A percentile compares a stretch with the other conserved stretches of the same genome.
Evolutionary conservation across 1,140 invertebrate genomes (phyloP).

Genomic region (Drosophila lowei): DNA sequence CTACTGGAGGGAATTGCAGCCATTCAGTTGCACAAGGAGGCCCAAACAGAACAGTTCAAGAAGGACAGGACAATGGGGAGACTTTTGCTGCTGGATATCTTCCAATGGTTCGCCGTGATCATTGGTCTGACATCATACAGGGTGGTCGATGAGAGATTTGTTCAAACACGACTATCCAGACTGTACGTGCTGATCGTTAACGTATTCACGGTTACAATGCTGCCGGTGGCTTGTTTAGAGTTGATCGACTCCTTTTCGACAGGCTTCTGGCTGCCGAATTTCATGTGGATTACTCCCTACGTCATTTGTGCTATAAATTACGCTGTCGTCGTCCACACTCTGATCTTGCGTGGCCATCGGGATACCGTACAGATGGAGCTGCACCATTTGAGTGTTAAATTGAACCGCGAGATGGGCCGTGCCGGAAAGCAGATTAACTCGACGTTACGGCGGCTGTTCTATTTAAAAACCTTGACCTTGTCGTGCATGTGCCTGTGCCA

Average conservation of each 20-base stretch:
- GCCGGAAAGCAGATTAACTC: background rate
- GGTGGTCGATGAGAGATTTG: background rate
- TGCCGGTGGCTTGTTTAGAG: constrained; percentile 10
- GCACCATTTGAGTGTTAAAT: background rate
- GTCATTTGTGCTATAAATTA: constrained; percentile 10
- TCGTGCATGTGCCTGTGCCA: background rate
- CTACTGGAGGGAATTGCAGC: background rate
- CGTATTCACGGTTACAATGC: constrained; percentile 1
- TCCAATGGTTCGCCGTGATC: constrained; percentile 4
- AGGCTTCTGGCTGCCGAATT: constrained; percentile 7
- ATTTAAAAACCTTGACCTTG: constrained; percentile 1
- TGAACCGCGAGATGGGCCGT: constrained; percentile 2
- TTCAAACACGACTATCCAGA: constrained; percentile 10
- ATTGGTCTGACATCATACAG: constrained; percentile 27
- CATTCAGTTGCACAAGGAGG: constrained; percentile 1
- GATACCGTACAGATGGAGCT: constrained; percentile 13
- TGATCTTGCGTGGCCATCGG: constrained; percentile 5
- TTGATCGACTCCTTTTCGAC: background rate
- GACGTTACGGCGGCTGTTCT: constrained; percentile 3
- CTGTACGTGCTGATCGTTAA: constrained; percentile 35
- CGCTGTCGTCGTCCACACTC: constrained; percentile 13
- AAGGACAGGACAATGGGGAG: constrained; percentile 1
- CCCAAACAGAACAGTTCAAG: background rate
- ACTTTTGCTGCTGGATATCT: background rate
- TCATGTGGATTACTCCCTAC: constrained; percentile 1